These are phyloP conservation scores for Choloepus hoffmanni DNA, from an alignment of 2,113 vertebrate species.

Conservation along the genomic window DNA sequence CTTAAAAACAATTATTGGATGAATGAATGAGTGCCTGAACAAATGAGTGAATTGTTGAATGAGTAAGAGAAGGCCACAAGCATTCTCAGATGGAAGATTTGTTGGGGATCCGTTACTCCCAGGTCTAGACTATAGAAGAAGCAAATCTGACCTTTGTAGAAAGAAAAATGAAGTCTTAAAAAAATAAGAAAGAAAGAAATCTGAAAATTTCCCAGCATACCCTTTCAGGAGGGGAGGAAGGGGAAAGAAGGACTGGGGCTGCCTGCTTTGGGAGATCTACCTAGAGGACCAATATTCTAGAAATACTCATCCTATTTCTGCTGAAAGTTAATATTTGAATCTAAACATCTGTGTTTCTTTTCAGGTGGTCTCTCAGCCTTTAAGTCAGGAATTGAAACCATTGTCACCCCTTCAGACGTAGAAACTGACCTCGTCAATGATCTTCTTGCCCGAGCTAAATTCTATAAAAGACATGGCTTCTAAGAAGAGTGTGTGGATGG, in stretches of 20 bases:
- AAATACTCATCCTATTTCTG: not conserved
- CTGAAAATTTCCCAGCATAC: not conserved
- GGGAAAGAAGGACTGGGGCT: not conserved
- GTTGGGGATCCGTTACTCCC: not conserved
- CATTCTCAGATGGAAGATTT: not conserved
- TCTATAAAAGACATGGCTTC: constrained; percentile 86
- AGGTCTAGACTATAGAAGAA: not conserved
- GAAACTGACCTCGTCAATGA: constrained; percentile 82
- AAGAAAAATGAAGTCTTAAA: not conserved
- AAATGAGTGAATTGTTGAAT: not conserved
- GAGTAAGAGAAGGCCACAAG: not conserved
- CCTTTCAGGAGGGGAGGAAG: not conserved
- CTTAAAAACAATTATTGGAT: constrained; percentile 14
- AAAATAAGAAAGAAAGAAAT: not conserved
- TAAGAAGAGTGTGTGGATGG: constrained; percentile 56
- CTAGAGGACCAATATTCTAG: not conserved
- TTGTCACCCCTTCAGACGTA: constrained; percentile 69
- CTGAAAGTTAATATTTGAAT: not conserved
- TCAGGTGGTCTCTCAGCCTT: constrained; percentile 90
- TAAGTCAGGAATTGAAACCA: constrained; percentile 76
- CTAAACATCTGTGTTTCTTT: constrained; percentile 70
- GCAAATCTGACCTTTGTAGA: not conserved
- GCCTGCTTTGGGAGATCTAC: not conserved
- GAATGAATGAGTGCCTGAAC: not conserved
- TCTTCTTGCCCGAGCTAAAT: constrained; percentile 87